Evolutionary conservation across 1,140 invertebrate species (phyloP).

Genomic region (Atta cephalotes): DNA sequence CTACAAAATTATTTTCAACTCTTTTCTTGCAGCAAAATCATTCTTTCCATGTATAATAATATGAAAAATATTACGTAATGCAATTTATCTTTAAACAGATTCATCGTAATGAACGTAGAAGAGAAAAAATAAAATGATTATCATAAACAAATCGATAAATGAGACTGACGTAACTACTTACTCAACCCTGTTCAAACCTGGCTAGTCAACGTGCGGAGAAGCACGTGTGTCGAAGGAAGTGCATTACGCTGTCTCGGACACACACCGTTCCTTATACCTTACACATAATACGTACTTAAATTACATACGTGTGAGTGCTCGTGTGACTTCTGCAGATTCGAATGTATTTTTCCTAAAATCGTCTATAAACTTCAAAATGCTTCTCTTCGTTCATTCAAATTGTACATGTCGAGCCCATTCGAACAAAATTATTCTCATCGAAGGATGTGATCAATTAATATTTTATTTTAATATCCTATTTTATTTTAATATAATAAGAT

Average conservation of each 20-base stretch:
- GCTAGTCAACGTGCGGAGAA: constrained; percentile 8
- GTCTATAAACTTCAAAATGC: constrained; percentile 1
- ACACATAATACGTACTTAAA: neutral
- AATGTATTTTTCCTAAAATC: constrained; percentile 25
- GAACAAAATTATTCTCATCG: neutral
- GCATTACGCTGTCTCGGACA: constrained; percentile 36
- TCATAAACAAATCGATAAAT: constrained; percentile 60
- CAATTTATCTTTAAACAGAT: constrained; percentile 6
- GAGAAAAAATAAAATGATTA: constrained; percentile 3
- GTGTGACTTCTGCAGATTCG: neutral
- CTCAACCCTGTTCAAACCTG: constrained; percentile 53
- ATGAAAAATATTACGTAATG: constrained; percentile 1
- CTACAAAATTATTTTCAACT: no score
- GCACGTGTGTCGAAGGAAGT: constrained; percentile 56
- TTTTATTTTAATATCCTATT: neutral
- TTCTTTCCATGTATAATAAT: neutral
- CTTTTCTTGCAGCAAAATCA: no score
- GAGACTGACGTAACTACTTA: constrained; percentile 56
- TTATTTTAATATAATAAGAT: neutral
- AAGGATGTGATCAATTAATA: neutral
- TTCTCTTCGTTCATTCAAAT: neutral
- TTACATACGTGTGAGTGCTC: neutral
- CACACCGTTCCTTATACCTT: constrained; percentile 21
- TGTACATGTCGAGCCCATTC: neutral
- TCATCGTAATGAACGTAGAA: neutral